phyloP scores from a whole-genome alignment of 1,140 invertebrate genomes.

The Prorops nasuta region DNA sequence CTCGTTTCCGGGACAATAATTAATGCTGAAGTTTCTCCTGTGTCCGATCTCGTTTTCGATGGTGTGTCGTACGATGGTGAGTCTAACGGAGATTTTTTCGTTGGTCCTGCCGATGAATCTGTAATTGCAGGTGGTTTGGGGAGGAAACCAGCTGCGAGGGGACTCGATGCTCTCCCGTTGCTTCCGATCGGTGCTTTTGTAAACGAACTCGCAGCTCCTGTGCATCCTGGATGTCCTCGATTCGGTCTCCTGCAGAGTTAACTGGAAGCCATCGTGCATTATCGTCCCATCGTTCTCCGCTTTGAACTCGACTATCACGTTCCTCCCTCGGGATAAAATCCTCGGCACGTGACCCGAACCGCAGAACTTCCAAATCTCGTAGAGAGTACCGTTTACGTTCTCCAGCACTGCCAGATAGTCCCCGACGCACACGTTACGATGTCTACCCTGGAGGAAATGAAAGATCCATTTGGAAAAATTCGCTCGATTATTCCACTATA shows the following conservation, averaged over 20 bases:
- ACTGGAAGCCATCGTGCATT: slow-evolving; percentile 43
- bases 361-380: slow-evolving; percentile 43
- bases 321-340: slow-evolving; percentile 39
- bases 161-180: slow-evolving; percentile 33
- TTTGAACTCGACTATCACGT: slow-evolving; percentile 41
- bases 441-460: too few relatives aligned
- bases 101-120: slow-evolving; percentile 34
- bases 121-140: slow-evolving; percentile 41
- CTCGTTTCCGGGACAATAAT: slow-evolving; percentile 42
- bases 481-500: too few relatives aligned
- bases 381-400: slow-evolving; percentile 34
- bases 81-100: slow-evolving; percentile 37
- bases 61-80: slow-evolving; percentile 44
- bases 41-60: slow-evolving; percentile 29
- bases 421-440: slow-evolving; percentile 37
- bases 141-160: slow-evolving; percentile 40
- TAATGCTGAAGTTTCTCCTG: slow-evolving; percentile 29
- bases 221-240: slow-evolving; percentile 9
- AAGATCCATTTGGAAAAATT: too few relatives aligned
- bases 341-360: slow-evolving; percentile 40
- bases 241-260: slow-evolving; percentile 42
- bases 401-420: slow-evolving; percentile 42
- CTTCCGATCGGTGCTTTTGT: slow-evolving; percentile 27
- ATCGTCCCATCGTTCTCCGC: slow-evolving; percentile 41
- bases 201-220: slow-evolving; percentile 37